Evolutionary conservation across 1,140 invertebrate genomes (phyloP).

Genomic region (Lucilia sericata): DNA sequence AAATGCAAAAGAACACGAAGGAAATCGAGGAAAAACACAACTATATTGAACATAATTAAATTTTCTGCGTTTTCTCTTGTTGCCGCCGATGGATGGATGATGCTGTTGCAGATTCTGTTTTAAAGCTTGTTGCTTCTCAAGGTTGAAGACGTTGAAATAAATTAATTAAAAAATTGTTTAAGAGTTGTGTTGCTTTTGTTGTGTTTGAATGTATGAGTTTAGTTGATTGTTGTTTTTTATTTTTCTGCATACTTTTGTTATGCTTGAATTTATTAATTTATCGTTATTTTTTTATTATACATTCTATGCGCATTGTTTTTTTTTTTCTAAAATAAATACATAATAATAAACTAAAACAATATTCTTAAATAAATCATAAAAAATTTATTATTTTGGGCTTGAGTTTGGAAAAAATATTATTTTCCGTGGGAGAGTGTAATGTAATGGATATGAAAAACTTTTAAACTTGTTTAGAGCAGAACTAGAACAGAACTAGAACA

Average conservation of each 20-base stretch:
- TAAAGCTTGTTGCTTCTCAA: not conserved
- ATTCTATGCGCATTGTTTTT: too few species aligned
- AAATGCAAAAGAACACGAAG: not conserved
- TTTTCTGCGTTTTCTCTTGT: not conserved
- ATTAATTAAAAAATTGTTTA: slow-evolving; percentile 33
- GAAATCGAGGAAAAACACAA: not conserved
- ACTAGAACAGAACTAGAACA: too few species aligned
- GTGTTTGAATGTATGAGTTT: not conserved
- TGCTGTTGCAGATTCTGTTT: not conserved
- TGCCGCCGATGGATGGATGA: not conserved
- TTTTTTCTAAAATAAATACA: too few species aligned
- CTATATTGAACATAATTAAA: slow-evolving; percentile 40
- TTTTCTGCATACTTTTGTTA: not conserved
- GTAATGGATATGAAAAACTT: too few species aligned
- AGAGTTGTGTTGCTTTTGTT: not conserved
- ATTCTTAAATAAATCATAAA: too few species aligned
- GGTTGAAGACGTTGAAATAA: slow-evolving; percentile 34
- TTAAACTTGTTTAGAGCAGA: too few species aligned
- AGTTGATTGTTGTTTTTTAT: not conserved
- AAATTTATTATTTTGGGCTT: too few species aligned
- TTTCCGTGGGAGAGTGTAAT: too few species aligned
- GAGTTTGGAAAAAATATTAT: too few species aligned
- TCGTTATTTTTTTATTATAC: too few species aligned
- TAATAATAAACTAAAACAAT: too few species aligned
- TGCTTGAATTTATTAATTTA: too few species aligned